Evolutionary conservation across 2,797 vertebrate species (phyloP).

Genomic region (Sebastes melanostomus): DNA sequence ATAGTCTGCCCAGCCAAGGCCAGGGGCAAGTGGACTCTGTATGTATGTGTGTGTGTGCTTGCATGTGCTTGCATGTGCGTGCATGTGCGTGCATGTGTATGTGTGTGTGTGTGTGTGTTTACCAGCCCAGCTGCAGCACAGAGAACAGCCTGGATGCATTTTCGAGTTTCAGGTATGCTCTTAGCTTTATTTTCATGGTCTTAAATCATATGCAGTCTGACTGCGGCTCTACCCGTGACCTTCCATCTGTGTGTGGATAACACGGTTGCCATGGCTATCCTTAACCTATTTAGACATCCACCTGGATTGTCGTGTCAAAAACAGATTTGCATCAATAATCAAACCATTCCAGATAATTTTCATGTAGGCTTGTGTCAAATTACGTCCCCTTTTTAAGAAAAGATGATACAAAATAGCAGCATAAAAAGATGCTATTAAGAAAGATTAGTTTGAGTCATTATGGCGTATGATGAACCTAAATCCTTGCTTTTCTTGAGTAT

Average conservation of each 20-base stretch:
- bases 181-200: slow-evolving; percentile 30
- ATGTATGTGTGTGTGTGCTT: not conserved
- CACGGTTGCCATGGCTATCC: not conserved
- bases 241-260: not conserved
- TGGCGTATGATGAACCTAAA: not conserved
- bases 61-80: not conserved
- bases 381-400: not conserved
- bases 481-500: not conserved
- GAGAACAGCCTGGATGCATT: slow-evolving; percentile 20
- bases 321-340: not conserved
- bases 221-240: not conserved
- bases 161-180: slow-evolving; percentile 32
- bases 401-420: not conserved
- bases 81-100: not conserved
- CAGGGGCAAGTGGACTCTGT: slow-evolving; percentile 11
- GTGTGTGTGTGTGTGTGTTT: not conserved
- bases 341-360: not conserved
- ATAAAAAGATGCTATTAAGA: not conserved
- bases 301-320: not conserved
- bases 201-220: slow-evolving; percentile 17
- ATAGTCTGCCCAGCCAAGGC: slow-evolving; percentile 36
- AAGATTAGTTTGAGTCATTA: not conserved
- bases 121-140: slow-evolving; percentile 51
- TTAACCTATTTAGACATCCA: not conserved
- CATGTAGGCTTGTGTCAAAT: not conserved